phyloP scores from a whole-genome alignment of 2,113 vertebrate species.

The Pelecanoides urinatrix region DNA sequence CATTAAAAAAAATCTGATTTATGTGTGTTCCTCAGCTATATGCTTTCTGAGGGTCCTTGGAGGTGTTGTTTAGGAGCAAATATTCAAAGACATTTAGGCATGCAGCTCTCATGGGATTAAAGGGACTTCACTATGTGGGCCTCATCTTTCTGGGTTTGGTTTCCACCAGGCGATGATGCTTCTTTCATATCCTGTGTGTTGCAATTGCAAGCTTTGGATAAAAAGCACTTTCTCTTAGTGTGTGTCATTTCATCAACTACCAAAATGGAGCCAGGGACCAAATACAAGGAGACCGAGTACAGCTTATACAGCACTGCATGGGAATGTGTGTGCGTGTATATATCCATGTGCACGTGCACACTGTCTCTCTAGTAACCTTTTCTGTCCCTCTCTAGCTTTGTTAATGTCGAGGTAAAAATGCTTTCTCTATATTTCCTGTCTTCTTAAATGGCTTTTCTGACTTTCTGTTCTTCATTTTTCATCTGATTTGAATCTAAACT shows the following conservation, averaged over 20 bases:
- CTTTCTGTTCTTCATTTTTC: background rate
- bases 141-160: background rate
- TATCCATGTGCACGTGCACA: background rate
- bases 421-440: background rate
- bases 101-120: rapidly evolving
- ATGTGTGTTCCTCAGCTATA: background rate
- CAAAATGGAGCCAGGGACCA: background rate
- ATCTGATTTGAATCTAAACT: background rate
- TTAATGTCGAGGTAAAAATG: background rate
- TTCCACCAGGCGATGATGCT: background rate
- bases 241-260: background rate
- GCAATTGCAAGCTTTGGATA: background rate
- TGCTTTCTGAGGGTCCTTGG: background rate
- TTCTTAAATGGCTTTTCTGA: background rate
- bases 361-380: background rate
- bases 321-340: rapidly evolving
- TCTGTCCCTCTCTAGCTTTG: background rate
- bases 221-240: background rate
- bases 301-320: rapidly evolving
- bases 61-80: background rate
- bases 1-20: background rate
- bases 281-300: rapidly evolving
- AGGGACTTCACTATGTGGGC: background rate
- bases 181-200: background rate
- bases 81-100: background rate